phyloP scores from a whole-genome alignment of 2,797 vertebrate genomes.

The Limosa lapponica region DNA sequence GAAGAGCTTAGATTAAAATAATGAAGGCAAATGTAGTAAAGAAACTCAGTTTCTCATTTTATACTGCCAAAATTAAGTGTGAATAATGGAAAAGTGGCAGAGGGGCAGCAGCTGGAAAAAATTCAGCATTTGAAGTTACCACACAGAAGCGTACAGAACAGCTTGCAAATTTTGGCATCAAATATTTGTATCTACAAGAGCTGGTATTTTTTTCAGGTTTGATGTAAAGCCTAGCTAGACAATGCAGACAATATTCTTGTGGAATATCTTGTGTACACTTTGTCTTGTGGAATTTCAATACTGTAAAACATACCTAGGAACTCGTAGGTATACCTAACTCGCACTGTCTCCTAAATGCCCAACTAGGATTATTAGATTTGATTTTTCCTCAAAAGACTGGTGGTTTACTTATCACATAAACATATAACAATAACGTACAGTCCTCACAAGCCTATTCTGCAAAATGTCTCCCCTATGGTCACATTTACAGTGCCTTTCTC shows the following conservation, averaged over 20 bases:
- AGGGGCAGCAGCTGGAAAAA: background rate
- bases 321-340: background rate
- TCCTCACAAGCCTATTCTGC: background rate
- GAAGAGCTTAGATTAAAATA: background rate
- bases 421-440: background rate
- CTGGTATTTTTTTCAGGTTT: background rate
- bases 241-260: background rate
- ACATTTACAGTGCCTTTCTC: background rate
- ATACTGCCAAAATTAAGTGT: background rate
- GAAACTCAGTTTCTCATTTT: background rate
- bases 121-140: background rate
- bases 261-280: background rate
- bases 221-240: background rate
- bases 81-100: background rate
- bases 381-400: background rate
- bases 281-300: background rate
- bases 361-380: background rate
- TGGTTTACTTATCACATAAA: background rate
- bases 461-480: background rate
- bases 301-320: background rate
- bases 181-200: rapidly evolving
- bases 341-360: background rate
- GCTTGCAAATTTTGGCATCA: background rate
- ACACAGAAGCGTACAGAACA: background rate
- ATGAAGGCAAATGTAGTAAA: background rate